These are phyloP conservation scores for Enteromius mattozi DNA, from an alignment of 2,797 vertebrate species.

Conservation along the genomic window DNA sequence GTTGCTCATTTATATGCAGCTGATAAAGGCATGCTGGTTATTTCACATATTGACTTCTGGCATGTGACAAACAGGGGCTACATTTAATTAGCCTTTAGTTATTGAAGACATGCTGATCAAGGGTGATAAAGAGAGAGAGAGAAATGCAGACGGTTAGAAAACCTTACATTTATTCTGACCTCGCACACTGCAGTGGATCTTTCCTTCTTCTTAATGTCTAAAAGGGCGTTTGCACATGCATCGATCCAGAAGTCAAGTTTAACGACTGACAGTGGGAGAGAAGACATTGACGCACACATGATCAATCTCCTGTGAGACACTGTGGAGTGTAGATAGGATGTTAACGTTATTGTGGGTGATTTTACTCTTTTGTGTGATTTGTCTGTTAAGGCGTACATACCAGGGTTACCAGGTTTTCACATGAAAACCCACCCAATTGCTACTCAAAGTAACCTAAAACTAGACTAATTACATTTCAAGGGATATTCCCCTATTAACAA, in stretches of 20 bases:
- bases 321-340: background rate
- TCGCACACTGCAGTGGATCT: background rate
- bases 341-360: background rate
- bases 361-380: background rate
- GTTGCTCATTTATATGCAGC: conserved; percentile 46
- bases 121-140: conserved; percentile 6
- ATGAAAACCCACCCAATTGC: background rate
- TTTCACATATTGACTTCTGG: conserved; percentile 60
- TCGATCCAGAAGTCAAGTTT: background rate
- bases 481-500: background rate
- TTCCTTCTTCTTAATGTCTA: background rate
- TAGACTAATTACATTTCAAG: background rate
- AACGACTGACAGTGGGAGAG: background rate
- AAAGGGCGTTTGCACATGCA: background rate
- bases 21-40: conserved; percentile 57
- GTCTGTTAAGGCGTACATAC: background rate
- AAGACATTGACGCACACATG: background rate
- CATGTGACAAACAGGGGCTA: conserved; percentile 57
- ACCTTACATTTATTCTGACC: background rate
- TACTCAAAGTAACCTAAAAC: background rate
- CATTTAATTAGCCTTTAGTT: conserved; percentile 63
- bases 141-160: background rate
- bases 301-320: background rate
- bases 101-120: conserved; percentile 33
- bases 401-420: background rate